Evolutionary conservation across 2,888 invertebrate genomes (phyloP), one percentile per base, ranked within the genome.

Genomic region (Mystacides longicornis): DNA sequence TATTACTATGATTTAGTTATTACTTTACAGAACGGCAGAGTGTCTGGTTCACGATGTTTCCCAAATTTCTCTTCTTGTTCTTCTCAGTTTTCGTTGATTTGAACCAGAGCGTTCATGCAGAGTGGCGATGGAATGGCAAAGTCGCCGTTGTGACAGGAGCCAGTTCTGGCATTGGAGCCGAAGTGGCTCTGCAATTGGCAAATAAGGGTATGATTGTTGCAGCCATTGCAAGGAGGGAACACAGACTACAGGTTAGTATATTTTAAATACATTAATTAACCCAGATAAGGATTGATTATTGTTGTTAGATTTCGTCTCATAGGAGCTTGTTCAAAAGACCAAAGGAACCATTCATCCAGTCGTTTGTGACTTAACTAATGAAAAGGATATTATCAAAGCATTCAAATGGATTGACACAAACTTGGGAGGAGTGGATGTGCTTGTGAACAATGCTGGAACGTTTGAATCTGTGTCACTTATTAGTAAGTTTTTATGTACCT

Each of bases 101-200:
- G 14, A 37, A 16, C 16, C 37, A 37, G 14, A n/a, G 37, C 16
- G 37, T 14, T 14, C 16, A n/a, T 14, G 37, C n/a, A 37, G 51
- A 51, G 27, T 51, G 51, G 51, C 69, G 71, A 54, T 75, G 74
- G 75, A 49, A 60, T 1, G 71, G 70, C 7, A 71, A 71, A 60
- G 68, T 70, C 2, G 74, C 71, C 0, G 72, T 75, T 50, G 72
- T 75, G 58, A 75, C 74, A 0, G 75, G 75, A 4, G 75, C 74
- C 1, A 75, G 75, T 58, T 67, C 69, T 0, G 75, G 75, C n/a
- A 75, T 75, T 46, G 75, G 75, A 1, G 71, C 72, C 1, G 68
- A 71, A 1, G 65, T 70, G 14, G 66, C 67, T 21, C 60, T 67
- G 46, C 63, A 65, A 48, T 66, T 77, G 7, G 71, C 72, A 18